These are phyloP conservation scores for Cryptocephalus moraei DNA, from an alignment of 2,888 invertebrate species.

Conservation along the genomic window DNA sequence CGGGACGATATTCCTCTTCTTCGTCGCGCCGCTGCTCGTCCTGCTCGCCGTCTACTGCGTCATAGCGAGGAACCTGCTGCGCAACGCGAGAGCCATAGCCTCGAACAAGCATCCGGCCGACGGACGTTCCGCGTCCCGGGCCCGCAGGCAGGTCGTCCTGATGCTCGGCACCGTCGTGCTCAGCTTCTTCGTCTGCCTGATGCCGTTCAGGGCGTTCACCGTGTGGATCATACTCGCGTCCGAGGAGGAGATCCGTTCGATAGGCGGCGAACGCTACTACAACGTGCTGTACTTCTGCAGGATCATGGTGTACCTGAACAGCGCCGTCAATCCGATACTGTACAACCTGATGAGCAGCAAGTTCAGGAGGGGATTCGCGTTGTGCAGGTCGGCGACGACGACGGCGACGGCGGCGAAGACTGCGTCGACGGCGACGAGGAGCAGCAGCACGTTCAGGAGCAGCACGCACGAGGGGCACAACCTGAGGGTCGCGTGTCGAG, in stretches of 20 bases:
- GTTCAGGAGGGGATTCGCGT: constrained; percentile 74
- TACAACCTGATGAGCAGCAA: constrained; percentile 89
- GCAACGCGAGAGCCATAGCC: constrained; percentile 39
- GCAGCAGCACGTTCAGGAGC: constrained; percentile 17
- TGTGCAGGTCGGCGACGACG: constrained; percentile 48
- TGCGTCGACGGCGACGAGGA: constrained; percentile 39
- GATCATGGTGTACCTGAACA: constrained; percentile 81
- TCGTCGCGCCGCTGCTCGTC: constrained; percentile 68
- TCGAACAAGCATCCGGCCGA: constrained; percentile 62
- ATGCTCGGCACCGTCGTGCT: constrained; percentile 82
- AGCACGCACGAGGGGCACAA: not conserved
- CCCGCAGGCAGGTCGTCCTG: constrained; percentile 71
- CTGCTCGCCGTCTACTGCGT: constrained; percentile 72
- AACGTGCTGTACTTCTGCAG: constrained; percentile 75
- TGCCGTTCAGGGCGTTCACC: constrained; percentile 76
- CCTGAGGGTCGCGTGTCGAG: too few relatives aligned
- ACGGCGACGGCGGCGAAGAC: constrained; percentile 46
- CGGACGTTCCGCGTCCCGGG: constrained; percentile 58
- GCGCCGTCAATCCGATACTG: constrained; percentile 83
- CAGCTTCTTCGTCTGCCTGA: constrained; percentile 78
- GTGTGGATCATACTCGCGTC: constrained; percentile 74
- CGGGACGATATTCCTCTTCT: constrained; percentile 68
- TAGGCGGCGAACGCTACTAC: constrained; percentile 72
- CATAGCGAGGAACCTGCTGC: constrained; percentile 74
- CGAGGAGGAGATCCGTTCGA: constrained; percentile 52